A percentile compares a stretch with the other conserved stretches of the same genome.
phyloP scores from a whole-genome alignment of 1,140 invertebrate species.

The Drosophila teissieri region DNA sequence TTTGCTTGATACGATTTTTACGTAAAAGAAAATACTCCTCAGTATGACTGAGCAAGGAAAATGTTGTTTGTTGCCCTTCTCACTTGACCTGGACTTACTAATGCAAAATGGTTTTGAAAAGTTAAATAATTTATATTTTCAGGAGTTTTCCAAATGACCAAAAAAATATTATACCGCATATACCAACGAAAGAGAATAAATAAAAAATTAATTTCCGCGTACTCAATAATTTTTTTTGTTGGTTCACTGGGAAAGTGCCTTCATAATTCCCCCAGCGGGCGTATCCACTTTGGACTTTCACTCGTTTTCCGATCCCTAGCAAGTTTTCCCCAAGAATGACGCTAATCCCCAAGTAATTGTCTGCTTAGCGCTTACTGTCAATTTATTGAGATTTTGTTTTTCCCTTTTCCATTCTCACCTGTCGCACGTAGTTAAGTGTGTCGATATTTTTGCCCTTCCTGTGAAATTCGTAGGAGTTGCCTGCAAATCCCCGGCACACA shows the following conservation, averaged over 20 bases:
- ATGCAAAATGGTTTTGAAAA: too few relatives aligned
- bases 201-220: background rate
- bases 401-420: slow-evolving; percentile 50
- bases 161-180: too few relatives aligned
- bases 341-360: slow-evolving; percentile 81
- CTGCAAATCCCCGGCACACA: slow-evolving; percentile 43
- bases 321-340: slow-evolving; percentile 39
- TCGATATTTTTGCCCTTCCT: slow-evolving; percentile 30
- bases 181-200: background rate
- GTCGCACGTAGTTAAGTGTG: slow-evolving; percentile 63
- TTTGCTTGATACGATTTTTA: background rate
- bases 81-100: too few relatives aligned
- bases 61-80: background rate
- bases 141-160: too few relatives aligned
- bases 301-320: slow-evolving; percentile 10
- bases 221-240: background rate
- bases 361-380: slow-evolving; percentile 70
- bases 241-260: background rate
- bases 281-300: background rate
- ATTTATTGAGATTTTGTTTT: slow-evolving; percentile 73
- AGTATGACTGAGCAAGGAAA: background rate
- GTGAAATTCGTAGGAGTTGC: slow-evolving; percentile 21
- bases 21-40: background rate
- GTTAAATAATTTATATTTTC: too few relatives aligned
- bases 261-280: background rate